Percentiles rank a stretch among this genome's conserved stretches.
Evolutionary conservation across 2,888 invertebrate species (phyloP).

Genomic region (Glaucopsyche alexis): DNA sequence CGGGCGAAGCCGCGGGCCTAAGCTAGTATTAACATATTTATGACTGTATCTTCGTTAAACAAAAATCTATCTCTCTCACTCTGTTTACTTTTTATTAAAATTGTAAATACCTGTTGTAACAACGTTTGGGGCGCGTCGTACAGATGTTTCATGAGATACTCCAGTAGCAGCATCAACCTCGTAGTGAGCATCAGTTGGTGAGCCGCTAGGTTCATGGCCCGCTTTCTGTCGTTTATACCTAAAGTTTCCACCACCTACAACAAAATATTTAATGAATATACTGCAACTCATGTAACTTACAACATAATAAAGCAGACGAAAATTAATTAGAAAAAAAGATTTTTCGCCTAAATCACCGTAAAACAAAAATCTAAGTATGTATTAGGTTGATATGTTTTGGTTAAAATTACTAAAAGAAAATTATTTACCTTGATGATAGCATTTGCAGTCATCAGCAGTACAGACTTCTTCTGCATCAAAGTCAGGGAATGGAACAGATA

Average conservation of each 20-base stretch:
- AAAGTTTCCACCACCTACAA: conserved; percentile 70
- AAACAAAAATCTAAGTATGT: too few relatives aligned
- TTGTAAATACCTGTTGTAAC: conserved; percentile 86
- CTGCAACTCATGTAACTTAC: too few relatives aligned
- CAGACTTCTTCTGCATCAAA: conserved; percentile 97
- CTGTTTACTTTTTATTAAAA: neutral
- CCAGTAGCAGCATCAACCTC: conserved; percentile 90
- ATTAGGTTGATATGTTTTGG: too few relatives aligned
- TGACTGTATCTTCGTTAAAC: too few relatives aligned
- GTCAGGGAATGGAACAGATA: conserved; percentile 97
- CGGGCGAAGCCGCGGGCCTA: too few relatives aligned
- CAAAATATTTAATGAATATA: neutral
- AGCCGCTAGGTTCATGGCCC: conserved; percentile 60
- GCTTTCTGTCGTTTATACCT: conserved; percentile 64
- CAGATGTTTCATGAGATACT: conserved; percentile 96
- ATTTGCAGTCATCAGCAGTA: conserved; percentile 90
- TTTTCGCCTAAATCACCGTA: too few relatives aligned
- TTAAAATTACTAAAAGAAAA: too few relatives aligned
- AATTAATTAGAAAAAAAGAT: too few relatives aligned
- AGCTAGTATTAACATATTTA: too few relatives aligned
- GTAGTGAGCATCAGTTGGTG: conserved; percentile 90
- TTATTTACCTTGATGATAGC: conserved; percentile 75
- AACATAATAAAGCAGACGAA: too few relatives aligned
- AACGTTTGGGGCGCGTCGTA: conserved; percentile 94
- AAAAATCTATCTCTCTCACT: too few relatives aligned